These are phyloP conservation scores for Cryptosula pallasiana DNA, from an alignment of 2,888 invertebrate genomes.

Conservation along the genomic window DNA sequence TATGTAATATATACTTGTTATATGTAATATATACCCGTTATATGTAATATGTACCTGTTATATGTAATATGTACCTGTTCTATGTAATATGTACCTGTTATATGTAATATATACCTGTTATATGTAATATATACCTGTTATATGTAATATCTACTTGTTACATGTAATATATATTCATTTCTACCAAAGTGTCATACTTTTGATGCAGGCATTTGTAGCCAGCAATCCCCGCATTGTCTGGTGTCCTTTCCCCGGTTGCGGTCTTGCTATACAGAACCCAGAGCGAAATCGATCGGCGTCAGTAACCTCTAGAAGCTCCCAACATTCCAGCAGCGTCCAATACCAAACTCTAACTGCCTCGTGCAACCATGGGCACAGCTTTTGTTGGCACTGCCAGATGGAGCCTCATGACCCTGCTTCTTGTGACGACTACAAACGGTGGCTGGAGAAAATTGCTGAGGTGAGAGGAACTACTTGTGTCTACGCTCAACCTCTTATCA, in stretches of 20 bases:
- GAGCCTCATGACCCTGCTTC: slow-evolving; percentile 67
- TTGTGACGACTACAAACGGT: slow-evolving; percentile 63
- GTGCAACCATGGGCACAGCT: slow-evolving; percentile 67
- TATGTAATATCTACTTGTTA: too few species aligned
- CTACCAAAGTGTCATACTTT: too few species aligned
- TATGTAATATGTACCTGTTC: too few species aligned
- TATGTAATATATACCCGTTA: too few species aligned
- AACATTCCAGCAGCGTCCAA: slow-evolving; percentile 40
- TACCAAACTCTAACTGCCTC: slow-evolving; percentile 62
- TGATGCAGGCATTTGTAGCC: slow-evolving; percentile 63
- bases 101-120: too few species aligned
- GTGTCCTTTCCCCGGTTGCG: slow-evolving; percentile 67
- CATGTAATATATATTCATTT: too few species aligned
- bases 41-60: too few species aligned
- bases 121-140: too few species aligned
- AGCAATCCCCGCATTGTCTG: slow-evolving; percentile 67
- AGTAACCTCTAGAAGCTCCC: not conserved
- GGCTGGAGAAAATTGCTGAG: slow-evolving; percentile 62
- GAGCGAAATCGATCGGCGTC: slow-evolving; percentile 45
- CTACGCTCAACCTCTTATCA: too few species aligned
- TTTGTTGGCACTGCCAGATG: slow-evolving; percentile 63
- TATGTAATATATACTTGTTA: too few species aligned
- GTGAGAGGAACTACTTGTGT: slow-evolving; percentile 57
- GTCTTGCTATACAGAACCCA: slow-evolving; percentile 63
- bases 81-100: too few species aligned